Percentiles rank a stretch among this genome's conserved stretches.
Evolutionary conservation across 1,140 invertebrate species (phyloP).

Genomic region (Diachasma alloeum): DNA sequence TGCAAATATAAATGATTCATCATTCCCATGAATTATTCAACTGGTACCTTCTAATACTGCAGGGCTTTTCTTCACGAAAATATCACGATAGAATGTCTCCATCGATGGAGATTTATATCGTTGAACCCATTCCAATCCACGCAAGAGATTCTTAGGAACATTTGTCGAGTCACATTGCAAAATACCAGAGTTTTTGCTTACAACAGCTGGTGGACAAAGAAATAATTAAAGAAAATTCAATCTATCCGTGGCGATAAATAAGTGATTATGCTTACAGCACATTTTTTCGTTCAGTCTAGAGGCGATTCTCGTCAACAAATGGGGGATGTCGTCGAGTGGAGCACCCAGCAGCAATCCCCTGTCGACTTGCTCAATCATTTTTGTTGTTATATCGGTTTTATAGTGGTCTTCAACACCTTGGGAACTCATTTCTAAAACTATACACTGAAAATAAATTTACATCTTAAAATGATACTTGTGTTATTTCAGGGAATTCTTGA

Average conservation of each 20-base stretch:
- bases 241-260: neutral
- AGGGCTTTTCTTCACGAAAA: conserved; percentile 69
- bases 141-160: conserved; percentile 35
- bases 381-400: conserved; percentile 48
- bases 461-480: conserved; percentile 7
- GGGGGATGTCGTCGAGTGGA: conserved; percentile 65
- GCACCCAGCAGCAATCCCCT: conserved; percentile 84
- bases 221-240: neutral
- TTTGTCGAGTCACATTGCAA: conserved; percentile 35
- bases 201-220: neutral
- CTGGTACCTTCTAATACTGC: conserved; percentile 69
- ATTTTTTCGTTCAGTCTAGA: conserved; percentile 57
- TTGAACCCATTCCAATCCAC: conserved; percentile 42
- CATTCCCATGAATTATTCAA: no score
- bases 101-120: conserved; percentile 67
- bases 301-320: conserved; percentile 68
- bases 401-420: conserved; percentile 8
- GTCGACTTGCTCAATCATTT: conserved; percentile 78
- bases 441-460: conserved; percentile 36
- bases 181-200: neutral
- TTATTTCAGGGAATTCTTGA: no score
- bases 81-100: conserved; percentile 70
- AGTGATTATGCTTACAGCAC: conserved; percentile 40
- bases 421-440: conserved; percentile 49
- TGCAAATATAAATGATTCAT: no score